Evolutionary conservation across 2,113 vertebrate genomes (phyloP).

Genomic region (Argyrosomus japonicus): DNA sequence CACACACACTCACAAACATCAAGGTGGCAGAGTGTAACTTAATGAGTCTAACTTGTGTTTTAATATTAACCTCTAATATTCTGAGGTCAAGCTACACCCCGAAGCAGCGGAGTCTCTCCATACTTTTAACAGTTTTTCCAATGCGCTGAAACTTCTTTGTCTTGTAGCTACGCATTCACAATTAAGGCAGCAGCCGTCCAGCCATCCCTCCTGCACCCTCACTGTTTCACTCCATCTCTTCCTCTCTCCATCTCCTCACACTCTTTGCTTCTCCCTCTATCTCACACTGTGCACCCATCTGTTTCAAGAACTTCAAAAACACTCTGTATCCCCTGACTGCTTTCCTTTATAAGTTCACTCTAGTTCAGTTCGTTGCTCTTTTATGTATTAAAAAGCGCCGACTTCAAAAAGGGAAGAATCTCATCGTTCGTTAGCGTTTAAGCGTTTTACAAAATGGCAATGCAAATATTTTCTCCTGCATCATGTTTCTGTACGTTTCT

Average conservation of each 20-base stretch:
- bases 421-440: conserved; percentile 49
- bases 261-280: conserved; percentile 49
- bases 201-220: conserved; percentile 29
- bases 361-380: conserved; percentile 54
- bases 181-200: conserved; percentile 35
- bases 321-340: conserved; percentile 54
- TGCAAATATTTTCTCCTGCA: conserved; percentile 53
- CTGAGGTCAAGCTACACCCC: conserved; percentile 2
- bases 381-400: conserved; percentile 61
- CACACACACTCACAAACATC: background rate
- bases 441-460: conserved; percentile 49
- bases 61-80: conserved; percentile 9
- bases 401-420: conserved; percentile 70
- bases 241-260: conserved; percentile 35
- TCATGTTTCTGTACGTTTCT: conserved; percentile 35
- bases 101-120: background rate
- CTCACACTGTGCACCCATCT: conserved; percentile 80
- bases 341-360: conserved; percentile 46
- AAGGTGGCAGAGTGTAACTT: background rate
- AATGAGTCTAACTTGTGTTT: conserved; percentile 18
- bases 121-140: background rate
- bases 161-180: conserved; percentile 3
- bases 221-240: conserved; percentile 42
- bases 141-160: conserved; percentile 16
- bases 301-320: conserved; percentile 77